These are phyloP conservation scores for Cephus cinctus DNA, from an alignment of 1,140 invertebrate species.

Conservation along the genomic window DNA sequence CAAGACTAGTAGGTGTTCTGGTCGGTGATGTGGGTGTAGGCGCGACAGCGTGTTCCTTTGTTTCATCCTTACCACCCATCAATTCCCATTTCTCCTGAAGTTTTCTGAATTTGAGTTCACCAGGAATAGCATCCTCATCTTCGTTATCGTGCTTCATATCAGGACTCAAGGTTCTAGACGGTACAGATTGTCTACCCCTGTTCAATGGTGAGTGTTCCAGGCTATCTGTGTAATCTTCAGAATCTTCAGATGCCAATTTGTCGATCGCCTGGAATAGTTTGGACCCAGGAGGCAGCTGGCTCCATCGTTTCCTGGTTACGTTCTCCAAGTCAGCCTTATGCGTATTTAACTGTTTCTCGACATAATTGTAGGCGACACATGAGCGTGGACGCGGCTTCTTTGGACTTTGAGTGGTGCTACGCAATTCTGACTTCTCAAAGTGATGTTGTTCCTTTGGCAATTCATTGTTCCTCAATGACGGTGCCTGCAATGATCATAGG, in stretches of 20 bases:
- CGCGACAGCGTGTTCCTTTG: slow-evolving; percentile 39
- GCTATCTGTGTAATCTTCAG: slow-evolving; percentile 74
- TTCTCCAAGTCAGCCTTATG: slow-evolving; percentile 59
- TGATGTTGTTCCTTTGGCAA: slow-evolving; percentile 53
- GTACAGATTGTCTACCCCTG: slow-evolving; percentile 33
- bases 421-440: slow-evolving; percentile 51
- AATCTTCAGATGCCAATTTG: slow-evolving; percentile 65
- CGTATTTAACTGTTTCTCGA: slow-evolving; percentile 53
- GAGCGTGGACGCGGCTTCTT: slow-evolving; percentile 67
- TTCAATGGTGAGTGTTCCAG: slow-evolving; percentile 61
- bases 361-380: slow-evolving; percentile 59
- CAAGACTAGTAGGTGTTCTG: slow-evolving; percentile 39
- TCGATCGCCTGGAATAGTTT: slow-evolving; percentile 73
- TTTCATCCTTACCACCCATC: slow-evolving; percentile 59
- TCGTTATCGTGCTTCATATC: slow-evolving; percentile 18
- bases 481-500: slow-evolving; percentile 31
- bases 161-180: slow-evolving; percentile 17
- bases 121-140: slow-evolving; percentile 48
- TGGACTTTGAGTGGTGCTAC: slow-evolving; percentile 47
- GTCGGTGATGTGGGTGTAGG: slow-evolving; percentile 51
- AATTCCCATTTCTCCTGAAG: slow-evolving; percentile 87
- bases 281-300: slow-evolving; percentile 61
- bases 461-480: slow-evolving; percentile 34
- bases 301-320: slow-evolving; percentile 70
- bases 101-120: slow-evolving; percentile 66